Conservation (phyloP, 2,113 vertebrate species). For the Salvelinus namaycush region DNA sequence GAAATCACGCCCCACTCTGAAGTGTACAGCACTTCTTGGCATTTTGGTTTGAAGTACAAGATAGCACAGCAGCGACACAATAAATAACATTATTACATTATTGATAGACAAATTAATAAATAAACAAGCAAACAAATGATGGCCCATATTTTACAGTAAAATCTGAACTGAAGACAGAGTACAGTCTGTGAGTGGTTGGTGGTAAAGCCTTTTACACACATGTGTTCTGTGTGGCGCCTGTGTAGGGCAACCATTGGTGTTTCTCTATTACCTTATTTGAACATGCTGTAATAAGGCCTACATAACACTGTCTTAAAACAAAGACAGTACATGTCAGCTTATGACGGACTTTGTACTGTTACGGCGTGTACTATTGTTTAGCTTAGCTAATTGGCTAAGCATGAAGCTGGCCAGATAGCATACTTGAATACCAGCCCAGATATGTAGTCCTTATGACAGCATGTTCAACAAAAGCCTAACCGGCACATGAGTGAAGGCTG, state of each 20-base stretch:
- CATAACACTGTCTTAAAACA: not conserved
- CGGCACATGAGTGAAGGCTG: not conserved
- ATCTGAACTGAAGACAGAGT: not conserved
- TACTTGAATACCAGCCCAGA: too few relatives aligned
- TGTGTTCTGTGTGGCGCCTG: constrained; percentile 27
- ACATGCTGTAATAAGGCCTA: too few relatives aligned
- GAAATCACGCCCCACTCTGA: not conserved
- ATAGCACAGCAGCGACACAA: constrained; percentile 8
- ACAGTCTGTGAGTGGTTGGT: not conserved
- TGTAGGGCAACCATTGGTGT: constrained; percentile 29
- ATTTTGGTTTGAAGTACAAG: not conserved
- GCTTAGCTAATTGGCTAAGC: too few relatives aligned
- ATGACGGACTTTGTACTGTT: not conserved
- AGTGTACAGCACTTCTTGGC: not conserved
- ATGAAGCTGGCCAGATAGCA: too few relatives aligned
- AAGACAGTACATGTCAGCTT: not conserved
- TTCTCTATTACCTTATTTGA: too few relatives aligned
- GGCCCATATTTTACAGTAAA: not conserved
- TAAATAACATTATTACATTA: constrained; percentile 22
- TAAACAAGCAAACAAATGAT: constrained; percentile 18
- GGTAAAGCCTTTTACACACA: constrained; percentile 54
- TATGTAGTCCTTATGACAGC: too few relatives aligned
- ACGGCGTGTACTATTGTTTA: not conserved
- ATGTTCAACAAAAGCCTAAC: not conserved
- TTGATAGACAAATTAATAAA: constrained; percentile 13